phyloP scores from a whole-genome alignment of 2,888 invertebrate species.

The Callyntrura guangdongensis region DNA sequence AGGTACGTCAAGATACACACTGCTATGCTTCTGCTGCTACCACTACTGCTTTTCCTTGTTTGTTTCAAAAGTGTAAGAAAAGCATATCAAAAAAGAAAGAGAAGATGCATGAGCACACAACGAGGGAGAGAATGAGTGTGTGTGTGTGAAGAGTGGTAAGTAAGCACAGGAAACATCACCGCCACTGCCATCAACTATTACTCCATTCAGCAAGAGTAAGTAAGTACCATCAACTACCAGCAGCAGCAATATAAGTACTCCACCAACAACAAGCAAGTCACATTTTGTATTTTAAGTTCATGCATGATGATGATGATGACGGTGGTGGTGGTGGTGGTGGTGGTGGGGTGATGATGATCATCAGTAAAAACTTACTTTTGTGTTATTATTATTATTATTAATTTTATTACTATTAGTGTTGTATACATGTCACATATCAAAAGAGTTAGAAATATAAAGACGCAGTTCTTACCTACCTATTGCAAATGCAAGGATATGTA shows the following conservation, averaged over 20 bases:
- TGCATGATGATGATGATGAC: background rate
- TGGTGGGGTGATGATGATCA: constrained; percentile 34
- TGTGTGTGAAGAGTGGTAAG: constrained; percentile 11
- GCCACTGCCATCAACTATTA: background rate
- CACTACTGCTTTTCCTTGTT: background rate
- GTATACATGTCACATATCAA: constrained; percentile 41
- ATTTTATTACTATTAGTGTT: background rate
- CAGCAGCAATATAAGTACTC: background rate
- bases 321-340: background rate
- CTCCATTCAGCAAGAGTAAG: constrained; percentile 4
- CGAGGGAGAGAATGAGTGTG: background rate
- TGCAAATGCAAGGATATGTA: background rate
- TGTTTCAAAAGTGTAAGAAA: background rate
- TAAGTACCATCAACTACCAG: constrained; percentile 8
- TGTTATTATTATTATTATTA: constrained; percentile 36
- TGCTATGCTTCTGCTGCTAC: background rate
- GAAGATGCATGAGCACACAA: constrained; percentile 42
- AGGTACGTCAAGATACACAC: constrained; percentile 19
- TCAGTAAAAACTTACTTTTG: background rate
- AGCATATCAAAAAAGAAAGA: background rate
- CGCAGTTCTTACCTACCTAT: background rate
- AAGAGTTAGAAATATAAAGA: constrained; percentile 23
- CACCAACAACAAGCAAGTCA: constrained; percentile 20
- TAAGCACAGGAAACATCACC: constrained; percentile 14
- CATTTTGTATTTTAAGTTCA: constrained; percentile 14